phyloP scores from a whole-genome alignment of 2,113 vertebrate species.

The Barnardius zonarius region DNA sequence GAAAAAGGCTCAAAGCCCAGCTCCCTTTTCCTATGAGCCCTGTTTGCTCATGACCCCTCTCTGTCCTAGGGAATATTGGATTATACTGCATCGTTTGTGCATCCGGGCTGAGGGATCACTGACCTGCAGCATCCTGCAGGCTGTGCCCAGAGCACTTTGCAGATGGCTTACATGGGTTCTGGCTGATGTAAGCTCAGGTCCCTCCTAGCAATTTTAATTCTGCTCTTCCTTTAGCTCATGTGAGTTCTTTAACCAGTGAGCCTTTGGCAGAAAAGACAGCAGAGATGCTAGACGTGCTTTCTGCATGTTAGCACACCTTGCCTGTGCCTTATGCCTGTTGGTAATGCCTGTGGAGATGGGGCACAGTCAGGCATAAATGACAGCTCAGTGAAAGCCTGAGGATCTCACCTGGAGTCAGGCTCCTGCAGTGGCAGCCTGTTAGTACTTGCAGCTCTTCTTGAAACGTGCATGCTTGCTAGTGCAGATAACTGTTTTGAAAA shows the following conservation, averaged over 20 bases:
- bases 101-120: neutral
- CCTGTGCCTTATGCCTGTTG: neutral
- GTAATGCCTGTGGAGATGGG: neutral
- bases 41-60: neutral
- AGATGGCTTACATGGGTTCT: neutral
- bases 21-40: rapidly evolving
- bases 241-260: neutral
- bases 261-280: neutral
- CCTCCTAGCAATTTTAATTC: neutral
- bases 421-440: neutral
- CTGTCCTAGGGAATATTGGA: neutral
- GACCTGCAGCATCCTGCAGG: neutral
- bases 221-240: neutral
- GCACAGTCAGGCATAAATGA: neutral
- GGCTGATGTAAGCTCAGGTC: neutral
- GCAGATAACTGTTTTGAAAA: neutral
- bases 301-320: neutral
- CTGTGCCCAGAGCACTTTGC: neutral
- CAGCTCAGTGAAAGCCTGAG: neutral
- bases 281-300: neutral
- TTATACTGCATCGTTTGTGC: rapidly evolving
- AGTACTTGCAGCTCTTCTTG: neutral
- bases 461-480: neutral
- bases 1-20: neutral
- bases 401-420: neutral